phyloP scores from a whole-genome alignment of 2,888 invertebrate genomes.

The Tenthredo notha region DNA sequence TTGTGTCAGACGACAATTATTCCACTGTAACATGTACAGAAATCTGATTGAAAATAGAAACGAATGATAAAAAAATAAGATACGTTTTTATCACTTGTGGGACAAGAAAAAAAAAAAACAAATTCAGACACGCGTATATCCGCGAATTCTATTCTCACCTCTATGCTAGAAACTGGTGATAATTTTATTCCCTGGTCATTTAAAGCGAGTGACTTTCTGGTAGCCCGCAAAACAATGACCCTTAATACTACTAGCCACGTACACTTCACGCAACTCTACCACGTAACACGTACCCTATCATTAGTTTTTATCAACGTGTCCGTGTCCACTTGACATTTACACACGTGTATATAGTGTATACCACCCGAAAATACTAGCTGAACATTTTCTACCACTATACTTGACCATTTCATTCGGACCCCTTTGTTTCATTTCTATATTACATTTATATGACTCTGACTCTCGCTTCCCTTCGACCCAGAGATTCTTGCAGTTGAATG shows the following conservation, averaged over 20 bases:
- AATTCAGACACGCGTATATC: neutral
- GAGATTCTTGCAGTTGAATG: constrained; percentile 27
- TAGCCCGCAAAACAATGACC: neutral
- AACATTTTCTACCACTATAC: neutral
- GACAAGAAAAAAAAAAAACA: too few relatives aligned
- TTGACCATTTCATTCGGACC: neutral
- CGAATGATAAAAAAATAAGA: neutral
- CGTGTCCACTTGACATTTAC: constrained; percentile 43
- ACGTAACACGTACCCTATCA: constrained; percentile 23
- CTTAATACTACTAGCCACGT: neutral
- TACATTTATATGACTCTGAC: neutral
- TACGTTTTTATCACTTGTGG: neutral
- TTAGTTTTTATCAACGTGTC: constrained; percentile 40
- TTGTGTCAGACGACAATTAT: neutral
- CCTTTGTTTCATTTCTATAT: neutral
- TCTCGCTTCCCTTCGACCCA: neutral
- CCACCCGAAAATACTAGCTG: neutral
- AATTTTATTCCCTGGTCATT: neutral
- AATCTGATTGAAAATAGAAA: neutral
- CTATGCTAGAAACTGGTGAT: neutral
- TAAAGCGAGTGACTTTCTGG: neutral
- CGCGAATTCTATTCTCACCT: neutral
- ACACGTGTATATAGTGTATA: neutral
- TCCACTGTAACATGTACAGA: neutral
- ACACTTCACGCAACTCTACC: neutral